phyloP scores from a whole-genome alignment of 2,113 vertebrate species.

The Patagioenas fasciata region DNA sequence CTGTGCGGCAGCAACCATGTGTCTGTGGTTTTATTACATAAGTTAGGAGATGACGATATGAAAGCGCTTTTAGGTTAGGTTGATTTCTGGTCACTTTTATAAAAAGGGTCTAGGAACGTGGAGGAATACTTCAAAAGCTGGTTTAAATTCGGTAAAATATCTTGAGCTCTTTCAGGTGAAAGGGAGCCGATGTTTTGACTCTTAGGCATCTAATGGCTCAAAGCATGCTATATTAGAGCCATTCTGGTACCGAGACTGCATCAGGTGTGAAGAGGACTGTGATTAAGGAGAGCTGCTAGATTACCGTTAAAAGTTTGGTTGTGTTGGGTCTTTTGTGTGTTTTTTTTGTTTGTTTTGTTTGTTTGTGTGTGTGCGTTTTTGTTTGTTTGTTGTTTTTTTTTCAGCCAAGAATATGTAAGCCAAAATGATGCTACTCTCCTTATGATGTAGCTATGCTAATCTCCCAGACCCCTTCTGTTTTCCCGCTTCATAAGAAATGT shows the following conservation, averaged over 20 bases:
- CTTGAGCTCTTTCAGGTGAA: neutral
- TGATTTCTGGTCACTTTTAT: neutral
- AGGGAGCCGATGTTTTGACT: neutral
- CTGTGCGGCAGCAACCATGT: accelerated
- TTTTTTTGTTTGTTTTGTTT: no score
- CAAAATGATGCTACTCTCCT: neutral
- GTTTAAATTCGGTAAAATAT: neutral
- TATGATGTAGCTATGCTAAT: neutral
- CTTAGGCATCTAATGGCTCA: neutral
- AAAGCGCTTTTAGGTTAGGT: neutral
- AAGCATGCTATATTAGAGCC: neutral
- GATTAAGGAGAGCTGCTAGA: neutral
- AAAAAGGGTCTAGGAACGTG: accelerated
- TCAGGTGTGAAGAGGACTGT: neutral
- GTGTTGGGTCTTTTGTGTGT: no score
- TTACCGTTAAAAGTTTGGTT: neutral
- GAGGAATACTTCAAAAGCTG: neutral
- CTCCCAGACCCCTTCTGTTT: neutral
- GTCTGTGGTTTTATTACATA: accelerated
- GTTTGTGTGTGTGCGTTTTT: neutral
- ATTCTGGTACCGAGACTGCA: accelerated
- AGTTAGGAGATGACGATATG: accelerated
- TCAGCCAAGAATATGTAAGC: neutral
- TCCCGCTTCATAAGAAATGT: accelerated
- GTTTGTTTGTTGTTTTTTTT: neutral